Evolutionary conservation across 2,113 vertebrate genomes (phyloP), one percentile per base, ranked within the genome.

Genomic region (Otis tarda): DNA sequence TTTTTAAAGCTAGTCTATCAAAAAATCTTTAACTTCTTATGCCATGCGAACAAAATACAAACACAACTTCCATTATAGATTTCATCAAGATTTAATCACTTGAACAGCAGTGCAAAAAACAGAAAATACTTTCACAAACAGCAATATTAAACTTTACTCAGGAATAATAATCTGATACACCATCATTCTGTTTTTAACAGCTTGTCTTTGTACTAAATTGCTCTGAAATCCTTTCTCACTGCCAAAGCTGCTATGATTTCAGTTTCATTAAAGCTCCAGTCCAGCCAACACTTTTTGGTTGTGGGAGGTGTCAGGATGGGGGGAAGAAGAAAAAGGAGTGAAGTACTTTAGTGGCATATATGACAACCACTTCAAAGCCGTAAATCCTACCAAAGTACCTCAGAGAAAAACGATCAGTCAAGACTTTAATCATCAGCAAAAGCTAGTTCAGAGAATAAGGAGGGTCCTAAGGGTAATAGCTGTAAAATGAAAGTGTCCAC

Each of bases 351-450:
- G 80, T 92, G 87, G 57, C 30, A 18, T 75, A 96, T 83, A 64
- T 68, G 95, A 96, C 93, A 92, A 90, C 70, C 91, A 93, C 82
- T 96, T 97, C 92, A 92, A 95, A 97, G 83, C 49, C 94, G 97
- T 96, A 96, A 96, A 94, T 97, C 81, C 91, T 71, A 82, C 75
- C 57, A 89, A 94, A 96, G 81, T 94, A 97, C 88, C 89, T 89
- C 83, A 78, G 81, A 97, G 94, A 97, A 63, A 49, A 93, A 92
- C 75, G 88, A 97, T 96, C 96, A 90, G 75, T 97, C 97, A 97
- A 96, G 96, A 97, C 83, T 97, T 97, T 97, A 98, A 98, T 98
- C 96, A 98, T 96, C 17, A 68, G 60, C 92, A 96, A 95, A 70
- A 94, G 77, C 56, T 24, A 93, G 90, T 87, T 89, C 25, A 55